phyloP scores from a whole-genome alignment of 2,113 vertebrate genomes.

The Eclectus roratus region DNA sequence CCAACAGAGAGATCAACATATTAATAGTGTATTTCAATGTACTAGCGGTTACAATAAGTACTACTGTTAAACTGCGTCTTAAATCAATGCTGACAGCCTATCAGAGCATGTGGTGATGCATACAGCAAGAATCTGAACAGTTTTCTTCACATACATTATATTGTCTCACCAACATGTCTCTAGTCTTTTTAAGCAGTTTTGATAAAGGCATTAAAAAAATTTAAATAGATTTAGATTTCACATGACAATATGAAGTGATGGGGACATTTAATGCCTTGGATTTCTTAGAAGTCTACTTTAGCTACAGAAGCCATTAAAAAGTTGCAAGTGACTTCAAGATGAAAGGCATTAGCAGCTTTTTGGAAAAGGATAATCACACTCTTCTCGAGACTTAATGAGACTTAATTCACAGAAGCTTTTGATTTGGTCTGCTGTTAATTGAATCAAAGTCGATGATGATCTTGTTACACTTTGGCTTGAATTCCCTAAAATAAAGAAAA shows the following conservation, averaged over 20 bases:
- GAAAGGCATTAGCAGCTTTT: conserved; percentile 68
- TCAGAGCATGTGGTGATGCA: not conserved
- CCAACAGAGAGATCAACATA: not conserved
- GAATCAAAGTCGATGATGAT: conserved; percentile 88
- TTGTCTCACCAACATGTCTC: not conserved
- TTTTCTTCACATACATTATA: not conserved
- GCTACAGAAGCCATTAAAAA: conserved; percentile 55
- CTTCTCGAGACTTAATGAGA: conserved; percentile 59
- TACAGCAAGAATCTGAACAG: not conserved
- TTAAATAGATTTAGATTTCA: conserved; percentile 34
- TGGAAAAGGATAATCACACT: conserved; percentile 57
- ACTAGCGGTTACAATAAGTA: not conserved
- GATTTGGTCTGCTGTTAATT: conserved; percentile 76
- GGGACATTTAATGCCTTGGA: conserved; percentile 7
- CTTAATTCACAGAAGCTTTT: conserved; percentile 68
- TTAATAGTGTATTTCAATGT: not conserved
- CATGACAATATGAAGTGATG: not conserved
- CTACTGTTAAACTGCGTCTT: not conserved
- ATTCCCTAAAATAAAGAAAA: conserved; percentile 76
- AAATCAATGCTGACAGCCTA: not conserved
- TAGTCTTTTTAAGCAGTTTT: conserved; percentile 6
- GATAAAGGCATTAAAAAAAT: not conserved
- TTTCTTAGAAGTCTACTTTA: conserved; percentile 39
- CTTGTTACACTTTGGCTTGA: conserved; percentile 81
- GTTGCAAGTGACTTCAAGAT: conserved; percentile 67